phyloP scores from a whole-genome alignment of 2,113 vertebrate genomes.

The Hepsetus odoe region DNA sequence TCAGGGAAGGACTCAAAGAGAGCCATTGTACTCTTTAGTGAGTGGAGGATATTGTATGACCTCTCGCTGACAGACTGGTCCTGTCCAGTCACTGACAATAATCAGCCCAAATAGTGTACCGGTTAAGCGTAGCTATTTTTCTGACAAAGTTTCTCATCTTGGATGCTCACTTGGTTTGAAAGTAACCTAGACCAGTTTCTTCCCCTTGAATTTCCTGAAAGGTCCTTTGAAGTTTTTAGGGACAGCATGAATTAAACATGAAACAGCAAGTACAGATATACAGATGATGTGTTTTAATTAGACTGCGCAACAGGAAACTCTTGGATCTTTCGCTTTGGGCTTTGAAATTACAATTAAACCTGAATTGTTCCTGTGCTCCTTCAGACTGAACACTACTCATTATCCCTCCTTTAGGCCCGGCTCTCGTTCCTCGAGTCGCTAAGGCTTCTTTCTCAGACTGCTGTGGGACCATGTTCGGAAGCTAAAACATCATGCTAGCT shows the following conservation, averaged over 20 bases:
- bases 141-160: neutral
- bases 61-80: slow-evolving; percentile 31
- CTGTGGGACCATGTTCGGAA: neutral
- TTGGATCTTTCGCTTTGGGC: neutral
- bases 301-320: neutral
- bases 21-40: slow-evolving; percentile 17
- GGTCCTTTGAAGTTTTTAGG: neutral
- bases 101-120: neutral
- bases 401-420: neutral
- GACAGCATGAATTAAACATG: neutral
- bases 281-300: neutral
- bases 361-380: too few species aligned
- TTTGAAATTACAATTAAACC: neutral
- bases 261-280: neutral
- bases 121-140: neutral
- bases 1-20: slow-evolving; percentile 25
- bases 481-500: neutral
- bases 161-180: neutral
- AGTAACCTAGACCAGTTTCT: neutral
- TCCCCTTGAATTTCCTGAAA: neutral
- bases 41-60: slow-evolving; percentile 38
- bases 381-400: neutral
- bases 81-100: slow-evolving; percentile 11
- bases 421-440: neutral
- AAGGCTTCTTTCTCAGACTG: neutral